A percentile compares a stretch with the other conserved stretches of the same genome.
Evolutionary conservation across 1,140 invertebrate genomes (phyloP).

Genomic region (Drosophila nikananu): DNA sequence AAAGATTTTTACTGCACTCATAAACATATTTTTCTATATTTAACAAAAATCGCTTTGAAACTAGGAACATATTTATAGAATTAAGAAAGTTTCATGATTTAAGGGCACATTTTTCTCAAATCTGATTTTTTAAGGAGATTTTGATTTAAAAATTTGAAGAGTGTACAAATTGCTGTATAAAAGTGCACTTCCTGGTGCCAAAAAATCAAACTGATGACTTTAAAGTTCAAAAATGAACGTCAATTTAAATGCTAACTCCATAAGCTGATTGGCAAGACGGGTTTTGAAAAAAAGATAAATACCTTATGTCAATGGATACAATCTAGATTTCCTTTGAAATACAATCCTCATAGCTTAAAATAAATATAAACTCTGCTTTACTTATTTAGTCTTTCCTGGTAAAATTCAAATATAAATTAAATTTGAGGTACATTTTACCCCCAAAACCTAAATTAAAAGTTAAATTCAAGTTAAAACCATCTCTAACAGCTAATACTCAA

Average conservation of each 20-base stretch:
- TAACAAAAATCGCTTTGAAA: too few relatives aligned
- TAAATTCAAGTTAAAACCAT: background rate
- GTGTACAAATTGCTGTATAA: background rate
- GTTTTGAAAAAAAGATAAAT: background rate
- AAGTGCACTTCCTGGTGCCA: slow-evolving; percentile 6
- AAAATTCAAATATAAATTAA: background rate
- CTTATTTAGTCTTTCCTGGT: background rate
- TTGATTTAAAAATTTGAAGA: too few relatives aligned
- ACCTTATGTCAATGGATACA: background rate
- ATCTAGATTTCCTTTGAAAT: background rate
- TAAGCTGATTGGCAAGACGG: background rate
- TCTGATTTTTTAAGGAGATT: too few relatives aligned
- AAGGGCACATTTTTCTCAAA: too few relatives aligned
- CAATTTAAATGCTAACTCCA: background rate
- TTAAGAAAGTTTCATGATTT: too few relatives aligned
- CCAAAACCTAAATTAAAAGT: background rate
- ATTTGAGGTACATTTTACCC: too few relatives aligned
- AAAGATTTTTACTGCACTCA: background rate
- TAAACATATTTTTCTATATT: too few relatives aligned
- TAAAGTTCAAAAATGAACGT: background rate
- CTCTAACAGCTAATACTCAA: background rate
- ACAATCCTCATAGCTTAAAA: background rate
- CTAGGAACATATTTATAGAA: too few relatives aligned
- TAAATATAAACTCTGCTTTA: background rate
- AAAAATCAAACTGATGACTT: background rate